Base-by-base conservation (phyloP, 2,888 invertebrate genomes). In the Emesis castigata region DNA sequence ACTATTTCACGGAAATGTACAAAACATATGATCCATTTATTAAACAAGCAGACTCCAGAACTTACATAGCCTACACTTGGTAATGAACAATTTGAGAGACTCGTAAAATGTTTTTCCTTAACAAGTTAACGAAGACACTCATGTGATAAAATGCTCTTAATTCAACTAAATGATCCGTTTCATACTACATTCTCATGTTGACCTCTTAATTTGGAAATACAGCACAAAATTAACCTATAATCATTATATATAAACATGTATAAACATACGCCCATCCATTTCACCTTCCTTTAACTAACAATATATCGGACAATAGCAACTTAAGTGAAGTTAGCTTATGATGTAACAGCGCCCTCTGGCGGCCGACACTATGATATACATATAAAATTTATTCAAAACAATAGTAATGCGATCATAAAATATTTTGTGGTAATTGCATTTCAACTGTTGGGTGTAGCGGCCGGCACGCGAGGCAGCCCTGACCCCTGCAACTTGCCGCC, bases 221-320 rank as follows among this genome's bases (percentile, higher is more conserved):
- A 93, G 93, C 94, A 94, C 94, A 91, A 94, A 93, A 94, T 94
- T 94, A 95, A 93, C 93, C 94, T 95, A 95, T 94, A 94, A 91
- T 93, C 93, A 93, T 93, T 94, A 94, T 94, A 94, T 94, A 94
- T 94, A 94, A 93, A 94, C 92, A 93, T 93, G 92, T 93, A 94
- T 94, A 93, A 93, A 94, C 93, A 92, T 93, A 93, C 94, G 93
- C 91, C 92, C 93, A 91, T 92, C 91, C 93, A 92, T 91, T 91
- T 90, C 92, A 91, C 91, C 89, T 87, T 88, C 86, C 88, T 88
- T 90, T 84, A 84, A 91, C 90, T 90, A 91, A 89, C 90, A 89
- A 89, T 89, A 90, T 90, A 90, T 88, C 89, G 91, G 92, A 93
- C 92, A 90, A 85, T 91, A 91, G 94, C 93, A 93, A 94, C 93